phyloP scores from a whole-genome alignment of 2,113 vertebrate species.

The Puffinus mauretanicus region DNA sequence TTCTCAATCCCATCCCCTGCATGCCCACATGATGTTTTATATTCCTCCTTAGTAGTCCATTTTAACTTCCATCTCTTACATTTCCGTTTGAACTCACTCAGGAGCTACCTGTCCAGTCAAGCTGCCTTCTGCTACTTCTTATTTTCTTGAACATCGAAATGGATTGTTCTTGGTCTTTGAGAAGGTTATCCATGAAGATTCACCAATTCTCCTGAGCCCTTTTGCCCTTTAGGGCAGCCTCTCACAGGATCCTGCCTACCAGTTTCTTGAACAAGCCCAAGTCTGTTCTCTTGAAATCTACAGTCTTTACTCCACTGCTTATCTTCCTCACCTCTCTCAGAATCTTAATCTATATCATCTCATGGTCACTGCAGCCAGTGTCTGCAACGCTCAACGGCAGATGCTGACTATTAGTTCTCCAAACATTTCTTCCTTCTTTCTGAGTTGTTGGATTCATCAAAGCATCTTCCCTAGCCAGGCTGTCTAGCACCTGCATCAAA shows the following conservation, averaged over 20 bases:
- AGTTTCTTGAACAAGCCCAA: neutral
- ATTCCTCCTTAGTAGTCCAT: neutral
- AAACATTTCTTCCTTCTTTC: neutral
- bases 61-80: neutral
- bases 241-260: neutral
- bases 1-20: neutral
- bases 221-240: neutral
- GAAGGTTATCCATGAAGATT: neutral
- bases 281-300: neutral
- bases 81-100: neutral
- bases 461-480: neutral
- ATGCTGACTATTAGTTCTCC: neutral
- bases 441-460: neutral
- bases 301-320: neutral
- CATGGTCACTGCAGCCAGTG: neutral
- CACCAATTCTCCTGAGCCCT: neutral
- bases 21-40: neutral
- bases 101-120: neutral
- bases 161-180: neutral
- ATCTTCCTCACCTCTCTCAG: neutral
- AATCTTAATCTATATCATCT: neutral
- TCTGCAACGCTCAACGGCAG: neutral
- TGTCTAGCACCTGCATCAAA: neutral
- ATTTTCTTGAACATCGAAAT: neutral
- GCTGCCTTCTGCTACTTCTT: neutral